Evolutionary conservation across 2,113 vertebrate species (phyloP), one percentile per base, ranked within the genome.

Genomic region (Ramphastos sulfuratus): DNA sequence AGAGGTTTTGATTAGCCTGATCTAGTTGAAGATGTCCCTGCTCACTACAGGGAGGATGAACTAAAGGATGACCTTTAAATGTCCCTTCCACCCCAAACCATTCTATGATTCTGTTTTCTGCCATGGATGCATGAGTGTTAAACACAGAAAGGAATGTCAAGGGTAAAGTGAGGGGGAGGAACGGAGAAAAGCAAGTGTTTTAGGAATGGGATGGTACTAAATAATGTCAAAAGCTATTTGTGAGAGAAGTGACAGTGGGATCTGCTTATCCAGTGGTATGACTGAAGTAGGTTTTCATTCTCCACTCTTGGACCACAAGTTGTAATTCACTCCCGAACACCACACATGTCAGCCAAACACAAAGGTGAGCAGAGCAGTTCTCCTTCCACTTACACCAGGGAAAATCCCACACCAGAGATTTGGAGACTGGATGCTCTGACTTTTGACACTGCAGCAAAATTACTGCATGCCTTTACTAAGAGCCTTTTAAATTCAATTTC

Each of bases 301-400:
- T 69, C 37, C 7, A 1, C 27, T 16, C 37, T 44, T 23, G 8
- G 31, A 71, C 10, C 71, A 52, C 1, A 5, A n/a, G 31, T 15
- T 52, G 10, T 37, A 82, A 66, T 60, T 85, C 42, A 24, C 8
- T 46, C 30, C 20, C 0, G 0, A 76, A 30, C 25, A 37, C 4
- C 1, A 9, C 0, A 12, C 28, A 61, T 21, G 50, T 19, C 63
- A 56, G 13, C 50, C 71, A 52, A 72, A 44, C 1, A 2, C 2
- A 7, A 59, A 79, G 78, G 23, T 18, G 42, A 77, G 67, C n/a
- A n/a, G 71, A 48, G 56, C 44, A 87, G 11, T 12, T 70, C 70
- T 6, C 4, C 63, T 73, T 56, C 58, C 24, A 1, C 9, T 25
- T 14, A 7, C 17, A 37, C 24, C 63, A 48, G 42, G 39, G 39